phyloP scores from a whole-genome alignment of 2,888 invertebrate genomes.

The Tolmerus cingulatus region DNA sequence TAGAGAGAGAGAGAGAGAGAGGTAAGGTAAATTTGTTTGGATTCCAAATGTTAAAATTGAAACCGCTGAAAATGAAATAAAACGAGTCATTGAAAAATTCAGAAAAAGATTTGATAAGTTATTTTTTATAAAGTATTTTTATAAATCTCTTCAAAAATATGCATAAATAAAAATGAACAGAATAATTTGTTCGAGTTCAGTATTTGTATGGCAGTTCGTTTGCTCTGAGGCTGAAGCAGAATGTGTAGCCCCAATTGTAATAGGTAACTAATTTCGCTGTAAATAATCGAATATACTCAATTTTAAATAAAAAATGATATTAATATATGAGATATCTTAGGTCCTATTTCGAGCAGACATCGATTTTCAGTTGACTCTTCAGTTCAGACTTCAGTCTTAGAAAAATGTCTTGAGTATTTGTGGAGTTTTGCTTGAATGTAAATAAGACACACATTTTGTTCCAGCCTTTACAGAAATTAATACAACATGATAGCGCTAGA shows the following conservation, averaged over 20 bases:
- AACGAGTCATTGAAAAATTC: background rate
- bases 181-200: background rate
- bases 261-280: background rate
- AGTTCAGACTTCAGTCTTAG: too few relatives aligned
- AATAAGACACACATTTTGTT: background rate
- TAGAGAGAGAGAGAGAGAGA: too few relatives aligned
- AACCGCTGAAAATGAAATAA: too few relatives aligned
- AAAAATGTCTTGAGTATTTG: background rate
- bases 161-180: background rate
- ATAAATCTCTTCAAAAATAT: background rate
- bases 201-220: background rate
- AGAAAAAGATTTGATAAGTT: background rate
- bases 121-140: background rate
- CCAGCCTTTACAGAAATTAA: constrained; percentile 49
- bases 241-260: background rate
- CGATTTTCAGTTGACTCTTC: background rate
- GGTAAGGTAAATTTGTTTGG: too few relatives aligned
- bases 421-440: background rate
- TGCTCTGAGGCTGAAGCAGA: background rate
- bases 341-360: background rate
- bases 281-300: background rate
- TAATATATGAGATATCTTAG: background rate
- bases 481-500: constrained; percentile 63
- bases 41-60: too few relatives aligned
- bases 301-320: background rate